Percentiles rank a stretch among this genome's conserved stretches.
phyloP scores from a whole-genome alignment of 2,888 invertebrate species.

The Galeopsomyia nigrocyanea region DNA sequence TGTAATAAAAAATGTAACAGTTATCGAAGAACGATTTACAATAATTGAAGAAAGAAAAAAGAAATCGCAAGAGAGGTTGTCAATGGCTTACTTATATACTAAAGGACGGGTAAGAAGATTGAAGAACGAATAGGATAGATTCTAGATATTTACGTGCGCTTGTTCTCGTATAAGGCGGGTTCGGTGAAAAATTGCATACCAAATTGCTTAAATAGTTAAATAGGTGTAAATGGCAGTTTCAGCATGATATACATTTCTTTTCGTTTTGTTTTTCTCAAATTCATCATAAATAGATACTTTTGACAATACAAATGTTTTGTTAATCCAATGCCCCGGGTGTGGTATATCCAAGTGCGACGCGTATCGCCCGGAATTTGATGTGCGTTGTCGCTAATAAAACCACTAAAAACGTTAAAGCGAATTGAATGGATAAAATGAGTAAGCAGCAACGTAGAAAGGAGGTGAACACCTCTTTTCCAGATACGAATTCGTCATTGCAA shows the following conservation, averaged over 20 bases:
- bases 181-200: constrained; percentile 54
- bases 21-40: constrained; percentile 24
- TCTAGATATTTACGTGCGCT: constrained; percentile 23
- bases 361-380: no score
- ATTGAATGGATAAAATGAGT: no score
- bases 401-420: no score
- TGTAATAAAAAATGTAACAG: constrained; percentile 41
- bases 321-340: no score
- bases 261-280: not conserved
- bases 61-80: constrained; percentile 31
- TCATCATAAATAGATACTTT: no score
- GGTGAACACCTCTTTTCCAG: no score
- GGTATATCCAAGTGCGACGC: no score
- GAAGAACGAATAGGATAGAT: constrained; percentile 40
- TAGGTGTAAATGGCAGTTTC: constrained; percentile 63
- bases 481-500: no score
- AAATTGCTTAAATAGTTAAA: constrained; percentile 57
- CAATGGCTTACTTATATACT: constrained; percentile 40
- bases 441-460: no score
- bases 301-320: no score
- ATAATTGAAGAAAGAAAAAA: constrained; percentile 22
- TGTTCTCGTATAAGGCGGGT: constrained; percentile 51
- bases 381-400: no score
- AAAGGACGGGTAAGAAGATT: constrained; percentile 32
- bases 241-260: constrained; percentile 59